These are phyloP conservation scores for Serranus cabrilla DNA, from an alignment of 2,797 vertebrate species.

Conservation along the genomic window DNA sequence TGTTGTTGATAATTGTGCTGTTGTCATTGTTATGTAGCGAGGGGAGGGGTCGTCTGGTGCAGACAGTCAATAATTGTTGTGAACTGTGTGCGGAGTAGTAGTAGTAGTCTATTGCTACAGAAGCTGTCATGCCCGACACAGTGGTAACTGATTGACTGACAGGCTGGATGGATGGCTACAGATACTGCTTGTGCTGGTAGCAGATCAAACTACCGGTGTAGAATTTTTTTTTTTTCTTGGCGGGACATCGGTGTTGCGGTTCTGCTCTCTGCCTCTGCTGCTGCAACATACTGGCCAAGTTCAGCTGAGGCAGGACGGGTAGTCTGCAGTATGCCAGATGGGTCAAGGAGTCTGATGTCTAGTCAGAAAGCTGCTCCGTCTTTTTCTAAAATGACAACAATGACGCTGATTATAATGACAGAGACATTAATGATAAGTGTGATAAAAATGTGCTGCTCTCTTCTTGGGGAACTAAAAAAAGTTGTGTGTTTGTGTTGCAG, in stretches of 20 bases:
- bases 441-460: background rate
- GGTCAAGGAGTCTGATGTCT: conserved; percentile 40
- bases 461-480: background rate
- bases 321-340: conserved; percentile 33
- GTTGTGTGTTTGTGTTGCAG: conserved; percentile 75
- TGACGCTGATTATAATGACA: conserved; percentile 26
- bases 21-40: conserved; percentile 46
- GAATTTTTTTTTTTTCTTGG: conserved; percentile 54
- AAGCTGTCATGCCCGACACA: conserved; percentile 35
- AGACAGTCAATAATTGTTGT: conserved; percentile 68
- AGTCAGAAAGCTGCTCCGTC: conserved; percentile 29
- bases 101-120: conserved; percentile 42
- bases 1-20: conserved; percentile 73
- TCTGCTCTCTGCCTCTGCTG: conserved; percentile 36
- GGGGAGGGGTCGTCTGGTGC: conserved; percentile 38
- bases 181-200: conserved; percentile 40
- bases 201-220: conserved; percentile 32
- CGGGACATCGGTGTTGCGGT: conserved; percentile 30
- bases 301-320: conserved; percentile 36
- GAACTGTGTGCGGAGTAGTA: conserved; percentile 25
- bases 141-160: conserved; percentile 57
- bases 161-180: conserved; percentile 37
- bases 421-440: background rate
- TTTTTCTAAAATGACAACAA: conserved; percentile 20
- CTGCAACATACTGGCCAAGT: conserved; percentile 35